These are phyloP conservation scores for Hippoglossus stenolepis DNA, from an alignment of 2,113 vertebrate species.

Conservation along the genomic window DNA sequence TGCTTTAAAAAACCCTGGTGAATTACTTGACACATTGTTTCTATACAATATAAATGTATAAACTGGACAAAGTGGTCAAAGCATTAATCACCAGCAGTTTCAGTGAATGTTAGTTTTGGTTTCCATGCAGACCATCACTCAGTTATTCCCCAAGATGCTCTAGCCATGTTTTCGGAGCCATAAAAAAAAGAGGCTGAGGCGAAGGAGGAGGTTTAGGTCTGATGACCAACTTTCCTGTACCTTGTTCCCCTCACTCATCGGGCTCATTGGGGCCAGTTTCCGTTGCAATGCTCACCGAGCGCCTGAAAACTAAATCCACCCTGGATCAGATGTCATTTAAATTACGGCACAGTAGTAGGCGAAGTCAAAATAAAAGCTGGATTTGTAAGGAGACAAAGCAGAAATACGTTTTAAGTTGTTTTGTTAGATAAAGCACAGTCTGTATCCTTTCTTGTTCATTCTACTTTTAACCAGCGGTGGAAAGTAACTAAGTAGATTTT, in stretches of 20 bases:
- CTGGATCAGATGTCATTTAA: slow-evolving; percentile 31
- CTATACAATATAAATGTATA: neutral
- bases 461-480: neutral
- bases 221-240: slow-evolving; percentile 42
- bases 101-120: slow-evolving; percentile 39
- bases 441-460: slow-evolving; percentile 1
- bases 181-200: slow-evolving; percentile 4
- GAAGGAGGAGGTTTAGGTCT: slow-evolving; percentile 21
- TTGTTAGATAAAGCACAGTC: neutral
- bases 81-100: slow-evolving; percentile 25
- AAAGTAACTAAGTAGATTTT: neutral
- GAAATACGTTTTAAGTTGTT: neutral
- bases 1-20: neutral
- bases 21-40: neutral
- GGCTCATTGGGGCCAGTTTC: slow-evolving; percentile 44
- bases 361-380: neutral
- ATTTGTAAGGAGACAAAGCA: neutral
- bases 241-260: slow-evolving; percentile 59
- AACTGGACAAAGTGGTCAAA: neutral
- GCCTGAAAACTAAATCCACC: neutral
- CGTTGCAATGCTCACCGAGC: slow-evolving; percentile 6
- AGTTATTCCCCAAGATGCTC: slow-evolving; percentile 18
- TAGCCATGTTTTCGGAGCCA: slow-evolving; percentile 37
- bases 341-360: slow-evolving; percentile 24
- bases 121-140: slow-evolving; percentile 37